Conservation (phyloP, 2,797 vertebrate genomes). For the Mus spretus region DNA sequence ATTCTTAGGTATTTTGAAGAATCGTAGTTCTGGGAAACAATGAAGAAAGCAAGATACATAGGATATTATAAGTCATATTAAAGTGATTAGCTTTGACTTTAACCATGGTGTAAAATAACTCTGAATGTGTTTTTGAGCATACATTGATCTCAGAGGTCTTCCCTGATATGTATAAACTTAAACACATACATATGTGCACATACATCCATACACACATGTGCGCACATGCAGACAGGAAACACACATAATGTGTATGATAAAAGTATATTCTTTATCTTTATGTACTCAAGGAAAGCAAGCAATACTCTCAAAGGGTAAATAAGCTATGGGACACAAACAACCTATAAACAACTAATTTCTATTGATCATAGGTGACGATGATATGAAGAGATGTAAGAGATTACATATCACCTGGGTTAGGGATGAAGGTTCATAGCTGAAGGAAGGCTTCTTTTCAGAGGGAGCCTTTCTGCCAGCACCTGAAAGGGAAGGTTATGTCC, state of each 20-base stretch:
- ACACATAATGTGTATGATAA: background rate
- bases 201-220: background rate
- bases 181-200: background rate
- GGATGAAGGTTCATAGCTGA: background rate
- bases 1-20: slow-evolving; percentile 18
- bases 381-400: background rate
- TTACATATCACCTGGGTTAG: background rate
- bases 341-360: slow-evolving; percentile 7
- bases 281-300: slow-evolving; percentile 38
- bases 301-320: background rate
- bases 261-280: background rate
- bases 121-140: background rate
- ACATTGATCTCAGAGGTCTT: background rate
- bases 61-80: background rate
- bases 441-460: background rate
- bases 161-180: background rate
- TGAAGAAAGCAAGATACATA: background rate
- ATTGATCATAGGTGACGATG: background rate
- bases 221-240: background rate
- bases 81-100: slow-evolving; percentile 33
- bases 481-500: background rate
- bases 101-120: slow-evolving; percentile 12
- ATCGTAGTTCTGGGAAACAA: background rate
- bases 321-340: background rate
- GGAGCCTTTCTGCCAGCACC: background rate